Conservation (phyloP, 2,797 vertebrate species). For the Manis crassicaudata region DNA sequence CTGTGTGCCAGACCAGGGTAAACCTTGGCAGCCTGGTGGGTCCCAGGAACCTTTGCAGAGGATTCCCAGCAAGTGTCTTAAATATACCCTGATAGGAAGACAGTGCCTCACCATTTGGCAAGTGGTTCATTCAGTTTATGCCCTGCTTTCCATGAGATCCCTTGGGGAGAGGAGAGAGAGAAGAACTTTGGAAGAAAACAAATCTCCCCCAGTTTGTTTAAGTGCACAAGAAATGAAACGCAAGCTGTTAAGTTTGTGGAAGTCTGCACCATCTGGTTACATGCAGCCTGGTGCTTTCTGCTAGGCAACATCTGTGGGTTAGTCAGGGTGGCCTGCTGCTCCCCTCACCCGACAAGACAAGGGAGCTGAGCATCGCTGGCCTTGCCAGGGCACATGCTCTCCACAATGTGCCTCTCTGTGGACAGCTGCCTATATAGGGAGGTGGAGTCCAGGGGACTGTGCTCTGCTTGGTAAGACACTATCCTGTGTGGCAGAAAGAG, state of each 20-base stretch:
- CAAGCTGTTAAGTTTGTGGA: conserved; percentile 39
- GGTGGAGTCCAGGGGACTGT: fast-evolving
- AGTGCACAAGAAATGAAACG: conserved; percentile 28
- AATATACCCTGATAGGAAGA: background rate
- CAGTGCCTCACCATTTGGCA: background rate
- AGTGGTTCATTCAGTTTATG: background rate
- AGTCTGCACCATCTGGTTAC: conserved; percentile 64
- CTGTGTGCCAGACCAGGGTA: background rate
- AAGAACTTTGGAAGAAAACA: conserved; percentile 19
- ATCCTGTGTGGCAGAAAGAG: background rate
- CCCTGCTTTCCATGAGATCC: background rate
- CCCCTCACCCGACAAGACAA: background rate
- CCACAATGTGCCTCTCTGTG: background rate
- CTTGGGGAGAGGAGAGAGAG: background rate
- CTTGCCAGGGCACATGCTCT: background rate
- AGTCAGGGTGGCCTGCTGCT: background rate
- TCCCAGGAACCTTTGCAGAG: background rate
- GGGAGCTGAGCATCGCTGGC: fast-evolving
- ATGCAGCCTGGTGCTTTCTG: conserved; percentile 11
- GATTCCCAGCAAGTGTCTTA: conserved; percentile 2
- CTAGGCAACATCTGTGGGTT: conserved; percentile 48
- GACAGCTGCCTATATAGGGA: background rate
- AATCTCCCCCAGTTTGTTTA: conserved; percentile 63
- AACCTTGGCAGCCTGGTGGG: background rate
- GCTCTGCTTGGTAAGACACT: background rate